Base-by-base conservation (phyloP, 2,888 invertebrate genomes). In the Anthoptus insignis region DNA sequence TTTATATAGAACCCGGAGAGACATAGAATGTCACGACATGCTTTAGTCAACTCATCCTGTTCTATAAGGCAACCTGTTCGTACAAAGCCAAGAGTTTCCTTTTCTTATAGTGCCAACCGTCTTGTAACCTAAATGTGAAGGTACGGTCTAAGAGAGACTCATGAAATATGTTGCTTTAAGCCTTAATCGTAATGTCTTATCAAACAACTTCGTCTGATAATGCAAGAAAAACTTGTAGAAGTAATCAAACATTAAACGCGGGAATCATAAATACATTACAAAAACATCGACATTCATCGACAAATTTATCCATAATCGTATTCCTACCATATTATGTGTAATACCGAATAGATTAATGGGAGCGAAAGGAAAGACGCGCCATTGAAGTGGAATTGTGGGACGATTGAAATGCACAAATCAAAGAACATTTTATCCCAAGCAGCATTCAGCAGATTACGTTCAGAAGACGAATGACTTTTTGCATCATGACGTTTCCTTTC, bases 251-350 rank as follows among this genome's bases (percentile, higher is more conserved):
- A n/a, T n/a, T n/a, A n/a, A n/a, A n/a, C n/a, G n/a, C 47, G 65
- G 24, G 42, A 34, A 54, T 47, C 54, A 34, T 59, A 66, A 70
- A 73, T 77, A 74, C 77, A n/a, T n/a, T n/a, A n/a, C n/a, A n/a
- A n/a, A n/a, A n/a, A n/a, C n/a, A n/a, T n/a, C n/a, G n/a, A n/a
- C 74, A 76, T 14, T 27, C 32, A 73, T 61, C 73, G 66, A 77
- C 79, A 80, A 75, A 75, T 76, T 75, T 59, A 59, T 57, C 69
- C 70, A 67, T 71, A 74, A 69, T 68, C 64, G 64, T 69, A 67
- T 66, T 61, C 59, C 37, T 64, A 54, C 68, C 71, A 64, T 72
- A 14, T n/a, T 5, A 70, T 60, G 67, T 56, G 74, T 64, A 53
- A 37, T 57, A 49, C 53, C 66, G 67, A 70, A 68, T 68, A 68